These are phyloP conservation scores for Ridgeia piscesae DNA, from an alignment of 1,140 invertebrate genomes.

Conservation along the genomic window DNA sequence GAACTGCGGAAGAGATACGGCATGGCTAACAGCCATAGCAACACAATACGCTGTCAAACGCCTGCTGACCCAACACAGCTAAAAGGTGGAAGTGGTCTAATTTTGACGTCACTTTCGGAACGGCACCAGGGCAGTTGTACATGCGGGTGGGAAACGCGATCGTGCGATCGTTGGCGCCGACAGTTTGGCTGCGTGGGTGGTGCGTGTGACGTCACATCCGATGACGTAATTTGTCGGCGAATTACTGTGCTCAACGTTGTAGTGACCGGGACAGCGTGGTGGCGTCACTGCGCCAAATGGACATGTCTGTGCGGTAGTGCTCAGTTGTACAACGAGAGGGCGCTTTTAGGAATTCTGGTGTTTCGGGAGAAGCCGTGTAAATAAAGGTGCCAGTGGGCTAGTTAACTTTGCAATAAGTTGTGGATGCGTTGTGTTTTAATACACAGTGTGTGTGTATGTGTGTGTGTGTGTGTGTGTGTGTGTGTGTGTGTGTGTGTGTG, in stretches of 20 bases:
- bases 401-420: slow-evolving; percentile 1
- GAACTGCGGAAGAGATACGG: neutral
- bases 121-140: neutral
- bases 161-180: neutral
- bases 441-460: neutral
- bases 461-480: too few species aligned
- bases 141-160: neutral
- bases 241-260: neutral
- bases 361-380: neutral
- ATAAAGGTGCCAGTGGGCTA: neutral
- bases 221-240: neutral
- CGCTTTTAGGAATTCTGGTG: neutral
- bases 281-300: neutral
- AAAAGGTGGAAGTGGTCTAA: neutral
- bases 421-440: neutral
- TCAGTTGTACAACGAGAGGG: neutral
- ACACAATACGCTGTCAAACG: neutral
- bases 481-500: too few species aligned
- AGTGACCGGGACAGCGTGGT: neutral
- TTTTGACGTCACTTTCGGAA: neutral
- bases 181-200: neutral
- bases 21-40: neutral
- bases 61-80: neutral
- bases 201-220: neutral
- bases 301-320: neutral